These are phyloP conservation scores for Euzetes globulus DNA, from an alignment of 2,888 invertebrate genomes.

Conservation along the genomic window DNA sequence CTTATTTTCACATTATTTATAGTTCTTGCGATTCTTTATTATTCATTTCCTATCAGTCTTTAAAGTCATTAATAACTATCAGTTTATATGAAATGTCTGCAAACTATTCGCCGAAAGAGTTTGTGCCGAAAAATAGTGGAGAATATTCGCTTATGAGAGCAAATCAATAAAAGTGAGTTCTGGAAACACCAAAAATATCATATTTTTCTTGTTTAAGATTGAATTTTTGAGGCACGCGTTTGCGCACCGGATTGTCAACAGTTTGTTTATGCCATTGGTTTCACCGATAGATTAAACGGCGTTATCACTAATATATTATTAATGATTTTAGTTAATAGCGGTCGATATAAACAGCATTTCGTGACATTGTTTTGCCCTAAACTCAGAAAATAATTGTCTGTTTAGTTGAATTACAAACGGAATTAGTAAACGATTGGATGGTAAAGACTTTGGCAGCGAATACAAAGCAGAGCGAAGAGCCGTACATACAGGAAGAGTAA, in stretches of 20 bases:
- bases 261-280: constrained; percentile 13
- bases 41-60: not conserved
- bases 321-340: constrained; percentile 1
- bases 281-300: not conserved
- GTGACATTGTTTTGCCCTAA: not conserved
- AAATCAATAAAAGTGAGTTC: constrained; percentile 11
- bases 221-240: constrained; percentile 8
- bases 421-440: not conserved
- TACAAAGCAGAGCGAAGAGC: not conserved
- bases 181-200: not conserved
- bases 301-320: constrained; percentile 18
- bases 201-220: constrained; percentile 21
- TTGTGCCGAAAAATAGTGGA: not conserved
- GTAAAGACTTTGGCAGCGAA: not conserved
- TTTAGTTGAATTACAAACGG: not conserved
- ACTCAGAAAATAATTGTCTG: not conserved
- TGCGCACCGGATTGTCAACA: constrained; percentile 26
- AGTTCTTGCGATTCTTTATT: not conserved
- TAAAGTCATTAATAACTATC: constrained; percentile 15
- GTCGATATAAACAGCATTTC: not conserved
- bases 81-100: not conserved
- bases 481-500: not conserved
- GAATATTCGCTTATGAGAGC: constrained; percentile 1
- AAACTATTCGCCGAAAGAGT: not conserved
- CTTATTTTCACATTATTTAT: constrained; percentile 15